Evolutionary conservation across 2,888 invertebrate genomes (phyloP), one percentile per base, ranked within the genome.

Genomic region (Torymus auratus): DNA sequence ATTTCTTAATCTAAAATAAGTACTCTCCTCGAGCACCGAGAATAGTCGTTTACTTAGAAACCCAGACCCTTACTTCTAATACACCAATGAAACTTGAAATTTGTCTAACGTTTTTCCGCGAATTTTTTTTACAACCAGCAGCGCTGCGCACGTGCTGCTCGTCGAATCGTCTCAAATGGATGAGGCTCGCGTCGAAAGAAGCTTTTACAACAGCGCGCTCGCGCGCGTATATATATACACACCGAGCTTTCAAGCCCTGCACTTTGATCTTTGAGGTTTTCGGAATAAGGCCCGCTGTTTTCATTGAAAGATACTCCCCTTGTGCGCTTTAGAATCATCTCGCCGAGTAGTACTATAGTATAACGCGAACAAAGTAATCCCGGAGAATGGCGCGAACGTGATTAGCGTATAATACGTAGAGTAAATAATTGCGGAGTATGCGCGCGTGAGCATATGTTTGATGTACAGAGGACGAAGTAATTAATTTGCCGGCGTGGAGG

Each of bases 261-360:
- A 64, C 81, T 77, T 73, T 81, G 81, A 81, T 81, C 81, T 77
- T 77, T 72, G 77, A 69, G 77, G 73, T 77, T 77, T 41, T 73
- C 73, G 58, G 13, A 77, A 73, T 77, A 73, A 77, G 76, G 61
- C 72, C 12, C 60, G 61, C 20, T 64, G 72, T 72, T 61, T 61
- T 72, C 78, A 72, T 67, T 67, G 53, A 72, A 78, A 78, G 41
- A 72, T 71, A 72, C 69, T 60, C 20, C 12, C 17, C 56, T 13
- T 14, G 11, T 4, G n/a, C 56, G 70, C 50, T 69, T 69, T 50
- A 41, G 14, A 77, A 76, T 76, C 68, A 55, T 14, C 55, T 55
- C 17, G 15, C 2, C 15, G 17, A 56, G 28, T 56, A 69, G 14
- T 10, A n/a, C n/a, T n/a, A 20, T 53, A 53, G 41, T 41, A 41